Percentiles rank a stretch among this genome's conserved stretches.
phyloP scores from a whole-genome alignment of 2,888 invertebrate genomes.

The Stramonita haemastoma region DNA sequence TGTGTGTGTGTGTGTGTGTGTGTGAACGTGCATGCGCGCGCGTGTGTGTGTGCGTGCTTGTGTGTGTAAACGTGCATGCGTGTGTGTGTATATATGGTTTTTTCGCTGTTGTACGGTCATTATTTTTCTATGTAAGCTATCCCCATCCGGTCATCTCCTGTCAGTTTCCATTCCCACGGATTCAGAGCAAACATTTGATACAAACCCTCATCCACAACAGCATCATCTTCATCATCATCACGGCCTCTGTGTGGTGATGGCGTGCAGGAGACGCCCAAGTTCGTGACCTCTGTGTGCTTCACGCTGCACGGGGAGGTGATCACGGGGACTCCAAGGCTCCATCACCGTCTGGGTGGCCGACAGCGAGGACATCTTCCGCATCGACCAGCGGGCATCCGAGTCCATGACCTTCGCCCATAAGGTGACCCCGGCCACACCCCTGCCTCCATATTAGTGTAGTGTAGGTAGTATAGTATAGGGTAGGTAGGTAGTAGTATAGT shows the following conservation, averaged over 20 bases:
- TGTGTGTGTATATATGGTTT: no score
- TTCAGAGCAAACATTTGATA: background rate
- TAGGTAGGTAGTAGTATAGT: no score
- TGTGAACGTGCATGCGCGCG: background rate
- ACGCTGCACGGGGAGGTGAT: constrained; percentile 47
- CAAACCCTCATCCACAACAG: background rate
- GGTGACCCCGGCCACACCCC: background rate
- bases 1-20: background rate
- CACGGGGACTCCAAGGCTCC: constrained; percentile 49
- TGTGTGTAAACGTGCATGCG: no score
- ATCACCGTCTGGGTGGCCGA: constrained; percentile 49
- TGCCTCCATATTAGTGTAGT: no score
- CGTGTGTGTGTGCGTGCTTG: no score
- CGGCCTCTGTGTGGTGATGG: background rate
- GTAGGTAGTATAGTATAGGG: no score
- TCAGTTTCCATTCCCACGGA: background rate
- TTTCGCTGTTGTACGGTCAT: no score
- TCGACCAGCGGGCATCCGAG: constrained; percentile 35
- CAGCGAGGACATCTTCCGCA: constrained; percentile 45
- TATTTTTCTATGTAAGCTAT: no score
- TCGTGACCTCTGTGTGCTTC: constrained; percentile 48
- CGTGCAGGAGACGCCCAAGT: constrained; percentile 45
- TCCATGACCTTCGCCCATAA: constrained; percentile 46
- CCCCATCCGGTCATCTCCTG: no score
- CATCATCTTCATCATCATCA: background rate